phyloP scores from a whole-genome alignment of 2,888 invertebrate genomes.

The Pteria penguin region DNA sequence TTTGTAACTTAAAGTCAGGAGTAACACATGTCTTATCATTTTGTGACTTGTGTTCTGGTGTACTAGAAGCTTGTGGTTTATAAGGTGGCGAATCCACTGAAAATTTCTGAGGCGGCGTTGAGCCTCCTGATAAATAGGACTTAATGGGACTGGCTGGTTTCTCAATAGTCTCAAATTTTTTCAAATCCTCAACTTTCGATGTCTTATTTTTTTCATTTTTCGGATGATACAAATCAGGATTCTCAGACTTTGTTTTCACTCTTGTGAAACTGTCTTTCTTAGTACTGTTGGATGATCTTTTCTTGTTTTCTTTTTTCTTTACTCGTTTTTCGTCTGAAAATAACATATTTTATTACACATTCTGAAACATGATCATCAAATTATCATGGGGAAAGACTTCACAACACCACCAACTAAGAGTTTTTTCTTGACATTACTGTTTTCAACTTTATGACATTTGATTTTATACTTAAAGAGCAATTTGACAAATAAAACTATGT shows the following conservation, averaged over 20 bases:
- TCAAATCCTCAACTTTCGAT: slow-evolving; percentile 26
- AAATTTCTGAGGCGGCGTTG: slow-evolving; percentile 37
- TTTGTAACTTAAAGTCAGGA: background rate
- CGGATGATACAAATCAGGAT: background rate
- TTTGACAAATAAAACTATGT: no score
- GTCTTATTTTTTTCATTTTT: background rate
- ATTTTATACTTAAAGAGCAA: no score
- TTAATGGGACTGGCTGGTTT: slow-evolving; percentile 44
- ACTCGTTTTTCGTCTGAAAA: background rate
- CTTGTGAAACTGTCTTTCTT: slow-evolving; percentile 21
- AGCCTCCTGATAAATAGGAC: slow-evolving; percentile 40
- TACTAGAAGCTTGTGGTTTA: slow-evolving; percentile 4
- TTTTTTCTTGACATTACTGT: no score
- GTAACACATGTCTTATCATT: no score
- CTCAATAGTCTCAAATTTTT: slow-evolving; percentile 26
- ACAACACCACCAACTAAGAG: no score
- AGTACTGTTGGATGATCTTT: slow-evolving; percentile 4
- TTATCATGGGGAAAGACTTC: no score
- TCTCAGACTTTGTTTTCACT: slow-evolving; percentile 17
- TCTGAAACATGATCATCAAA: no score
- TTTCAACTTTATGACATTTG: no score
- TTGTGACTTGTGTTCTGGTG: slow-evolving; percentile 7
- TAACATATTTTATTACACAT: no score
- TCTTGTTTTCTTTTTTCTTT: background rate
- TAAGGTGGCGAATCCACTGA: background rate